Evolutionary conservation across 2,888 invertebrate species (phyloP).

Genomic region (Harmothoe impar): DNA sequence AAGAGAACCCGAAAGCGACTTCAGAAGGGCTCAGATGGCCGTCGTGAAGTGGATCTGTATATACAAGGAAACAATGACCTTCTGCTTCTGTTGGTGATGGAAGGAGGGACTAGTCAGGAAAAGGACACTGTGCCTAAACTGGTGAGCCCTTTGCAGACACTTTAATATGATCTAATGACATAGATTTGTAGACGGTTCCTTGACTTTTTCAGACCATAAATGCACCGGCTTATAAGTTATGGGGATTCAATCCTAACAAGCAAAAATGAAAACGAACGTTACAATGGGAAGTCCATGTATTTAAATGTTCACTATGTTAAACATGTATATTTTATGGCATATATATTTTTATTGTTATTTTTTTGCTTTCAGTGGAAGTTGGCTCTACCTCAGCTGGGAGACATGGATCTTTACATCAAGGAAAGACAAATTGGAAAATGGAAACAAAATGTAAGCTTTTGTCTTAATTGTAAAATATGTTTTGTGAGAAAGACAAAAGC

Average conservation of each 20-base stretch:
- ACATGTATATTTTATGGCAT: too few relatives aligned
- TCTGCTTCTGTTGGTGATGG: conserved; percentile 75
- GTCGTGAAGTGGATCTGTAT: conserved; percentile 76
- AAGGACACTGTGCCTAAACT: conserved; percentile 73
- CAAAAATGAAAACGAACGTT: too few relatives aligned
- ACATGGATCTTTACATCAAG: conserved; percentile 78
- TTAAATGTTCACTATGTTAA: too few relatives aligned
- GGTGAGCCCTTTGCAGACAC: too few relatives aligned
- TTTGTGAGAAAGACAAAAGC: too few relatives aligned
- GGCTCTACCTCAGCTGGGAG: conserved; percentile 76
- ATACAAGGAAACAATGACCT: conserved; percentile 79
- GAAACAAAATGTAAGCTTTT: not conserved
- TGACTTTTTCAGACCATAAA: too few relatives aligned
- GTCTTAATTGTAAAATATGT: too few relatives aligned
- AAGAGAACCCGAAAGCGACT: not conserved
- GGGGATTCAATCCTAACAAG: too few relatives aligned
- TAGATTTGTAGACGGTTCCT: too few relatives aligned
- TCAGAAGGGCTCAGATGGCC: not conserved
- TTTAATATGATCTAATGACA: too few relatives aligned
- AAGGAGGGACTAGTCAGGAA: conserved; percentile 71
- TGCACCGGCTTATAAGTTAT: too few relatives aligned
- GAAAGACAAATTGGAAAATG: conserved; percentile 67
- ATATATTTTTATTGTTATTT: not conserved
- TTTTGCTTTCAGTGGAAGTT: conserved; percentile 76
- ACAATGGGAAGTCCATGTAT: too few relatives aligned